Conservation (phyloP, 2,888 invertebrate species). For the Morpho deidamia region DNA sequence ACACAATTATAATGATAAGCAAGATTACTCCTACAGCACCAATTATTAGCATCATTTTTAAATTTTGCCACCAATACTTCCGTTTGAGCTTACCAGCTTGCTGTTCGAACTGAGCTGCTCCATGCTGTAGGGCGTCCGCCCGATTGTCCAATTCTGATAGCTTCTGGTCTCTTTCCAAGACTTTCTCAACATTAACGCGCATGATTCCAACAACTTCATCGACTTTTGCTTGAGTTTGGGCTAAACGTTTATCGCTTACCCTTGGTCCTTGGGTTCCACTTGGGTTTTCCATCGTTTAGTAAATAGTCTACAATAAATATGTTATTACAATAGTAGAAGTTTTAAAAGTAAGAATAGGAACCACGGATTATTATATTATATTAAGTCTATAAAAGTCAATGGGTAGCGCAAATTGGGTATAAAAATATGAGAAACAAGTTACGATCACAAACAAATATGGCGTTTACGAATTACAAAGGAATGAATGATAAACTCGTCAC, state of each 20-base stretch:
- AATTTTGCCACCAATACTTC: slow-evolving; percentile 98
- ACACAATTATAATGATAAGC: slow-evolving; percentile 89
- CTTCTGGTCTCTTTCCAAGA: slow-evolving; percentile 96
- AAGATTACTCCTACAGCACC: slow-evolving; percentile 90
- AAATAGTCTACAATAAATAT: neutral
- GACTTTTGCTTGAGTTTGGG: slow-evolving; percentile 74
- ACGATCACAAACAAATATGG: slow-evolving; percentile 22
- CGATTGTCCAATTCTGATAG: slow-evolving; percentile 96
- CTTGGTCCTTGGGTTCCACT: slow-evolving; percentile 68
- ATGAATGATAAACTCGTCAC: neutral
- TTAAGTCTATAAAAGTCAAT: no score
- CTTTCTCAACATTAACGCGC: slow-evolving; percentile 98
- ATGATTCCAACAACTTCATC: slow-evolving; percentile 93
- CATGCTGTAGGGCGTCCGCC: slow-evolving; percentile 96
- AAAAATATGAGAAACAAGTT: slow-evolving; percentile 1
- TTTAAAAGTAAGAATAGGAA: neutral
- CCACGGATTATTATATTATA: neutral
- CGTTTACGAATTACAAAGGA: slow-evolving; percentile 1
- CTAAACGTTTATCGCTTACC: slow-evolving; percentile 72
- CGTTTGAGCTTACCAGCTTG: slow-evolving; percentile 97
- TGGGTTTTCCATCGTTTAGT: slow-evolving; percentile 67
- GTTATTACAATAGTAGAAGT: neutral
- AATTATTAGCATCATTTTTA: slow-evolving; percentile 97
- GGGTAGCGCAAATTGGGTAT: no score
- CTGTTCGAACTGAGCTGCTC: slow-evolving; percentile 97